Percentiles rank a stretch among this genome's conserved stretches.
Evolutionary conservation across 1,140 invertebrate species (phyloP).

Genomic region (Melipona quadrifasciata): DNA sequence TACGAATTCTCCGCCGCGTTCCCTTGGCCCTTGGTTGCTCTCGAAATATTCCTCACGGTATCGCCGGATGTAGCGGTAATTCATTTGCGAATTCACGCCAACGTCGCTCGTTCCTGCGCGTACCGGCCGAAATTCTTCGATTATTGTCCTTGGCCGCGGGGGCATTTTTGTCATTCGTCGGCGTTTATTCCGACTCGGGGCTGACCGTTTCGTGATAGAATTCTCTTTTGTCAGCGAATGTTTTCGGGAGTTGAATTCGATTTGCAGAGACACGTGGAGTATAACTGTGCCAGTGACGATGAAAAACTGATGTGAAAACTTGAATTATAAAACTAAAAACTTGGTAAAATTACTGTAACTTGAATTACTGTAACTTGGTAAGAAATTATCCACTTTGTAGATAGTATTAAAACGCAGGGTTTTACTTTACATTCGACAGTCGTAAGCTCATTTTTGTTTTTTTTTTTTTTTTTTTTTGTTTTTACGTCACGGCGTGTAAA

Average conservation of each 20-base stretch:
- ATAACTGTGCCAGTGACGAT: too few species aligned
- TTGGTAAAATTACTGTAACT: too few species aligned
- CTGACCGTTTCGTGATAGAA: background rate
- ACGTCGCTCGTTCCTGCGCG: background rate
- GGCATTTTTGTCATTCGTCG: background rate
- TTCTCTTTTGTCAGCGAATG: background rate
- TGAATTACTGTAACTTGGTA: too few species aligned
- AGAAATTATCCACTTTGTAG: too few species aligned
- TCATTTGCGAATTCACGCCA: conserved; percentile 51
- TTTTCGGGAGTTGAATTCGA: background rate
- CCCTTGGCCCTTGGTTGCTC: conserved; percentile 23
- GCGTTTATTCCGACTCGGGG: background rate
- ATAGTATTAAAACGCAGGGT: too few species aligned
- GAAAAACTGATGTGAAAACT: background rate
- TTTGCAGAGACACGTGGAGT: background rate
- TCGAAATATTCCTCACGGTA: conserved; percentile 57
- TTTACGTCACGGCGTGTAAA: too few species aligned
- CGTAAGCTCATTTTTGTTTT: too few species aligned
- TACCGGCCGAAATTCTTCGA: conserved; percentile 6
- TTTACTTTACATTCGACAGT: too few species aligned
- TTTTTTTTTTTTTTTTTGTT: too few species aligned
- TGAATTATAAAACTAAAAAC: background rate
- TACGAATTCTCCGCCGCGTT: conserved; percentile 52
- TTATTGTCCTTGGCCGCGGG: background rate
- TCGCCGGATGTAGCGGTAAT: conserved; percentile 59